Evolutionary conservation across 2,888 invertebrate species (phyloP), one percentile per base, ranked within the genome.

Genomic region (Coecobrya sp.): DNA sequence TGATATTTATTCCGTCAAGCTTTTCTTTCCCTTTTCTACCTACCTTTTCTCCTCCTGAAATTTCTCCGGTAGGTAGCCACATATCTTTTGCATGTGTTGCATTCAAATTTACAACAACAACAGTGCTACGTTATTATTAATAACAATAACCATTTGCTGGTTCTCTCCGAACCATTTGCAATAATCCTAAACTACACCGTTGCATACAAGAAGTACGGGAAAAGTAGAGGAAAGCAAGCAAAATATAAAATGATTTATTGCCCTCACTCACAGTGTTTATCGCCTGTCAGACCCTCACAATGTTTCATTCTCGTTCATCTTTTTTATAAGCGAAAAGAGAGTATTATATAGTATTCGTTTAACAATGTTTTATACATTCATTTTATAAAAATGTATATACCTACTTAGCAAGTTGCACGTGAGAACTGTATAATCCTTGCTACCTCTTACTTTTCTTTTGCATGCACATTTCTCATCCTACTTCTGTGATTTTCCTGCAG

Each of bases 181-280:
- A 45, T 76, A 76, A 76, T 49, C 76, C 45, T 22, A 0, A 11
- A n/a, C n/a, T 68, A 27, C 30, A 27, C 68, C 25, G 36, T 22
- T 42, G 7, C 76, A 19, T n/a, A 79, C 13, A 45, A 79, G 16
- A 79, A 79, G 79, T 22, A 42, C 30, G 19, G 42, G 10, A 5
- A 5, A 62, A 25, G 25, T 25, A 62, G 25, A 55, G 36, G 4
- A 70, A 19, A 4, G 22, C 52, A 13, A 49, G 49, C 30, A 27
- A 36, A 81, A 65, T 45, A n/a, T 68, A 59, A 86, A 82, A 92
- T 94, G 93, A 94, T 94, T 94, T 94, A 93, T 94, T 93, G 89
- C 92, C 65, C 89, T 93, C 84, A 49, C 55, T 65, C 81, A 79
- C 81, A 84, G 88, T 79, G 88, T 89, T 89, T 89, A 92, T 88